These are phyloP conservation scores for Chelon labrosus DNA, from an alignment of 2,797 vertebrate genomes.

Conservation along the genomic window DNA sequence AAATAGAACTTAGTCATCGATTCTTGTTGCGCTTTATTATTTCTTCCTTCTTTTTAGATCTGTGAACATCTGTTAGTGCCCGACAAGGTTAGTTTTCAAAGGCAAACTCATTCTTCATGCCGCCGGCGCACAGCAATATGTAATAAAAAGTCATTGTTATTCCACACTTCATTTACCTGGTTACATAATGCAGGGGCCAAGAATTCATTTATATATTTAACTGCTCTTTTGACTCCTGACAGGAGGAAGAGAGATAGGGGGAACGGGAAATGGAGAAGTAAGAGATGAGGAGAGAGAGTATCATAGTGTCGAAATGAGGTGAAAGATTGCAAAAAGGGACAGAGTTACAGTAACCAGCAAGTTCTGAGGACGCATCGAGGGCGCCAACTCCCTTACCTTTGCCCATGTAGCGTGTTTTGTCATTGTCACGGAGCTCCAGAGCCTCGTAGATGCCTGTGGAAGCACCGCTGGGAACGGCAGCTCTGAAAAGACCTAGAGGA, in stretches of 20 bases:
- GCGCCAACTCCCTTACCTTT: constrained; percentile 86
- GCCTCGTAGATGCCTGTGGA: constrained; percentile 99
- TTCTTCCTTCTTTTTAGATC: constrained; percentile 56
- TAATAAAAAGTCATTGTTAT: constrained; percentile 37
- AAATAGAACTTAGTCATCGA: constrained; percentile 3
- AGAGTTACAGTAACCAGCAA: neutral
- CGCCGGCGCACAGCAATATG: constrained; percentile 52
- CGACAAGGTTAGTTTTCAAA: constrained; percentile 81
- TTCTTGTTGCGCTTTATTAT: constrained; percentile 39
- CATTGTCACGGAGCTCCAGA: constrained; percentile 97
- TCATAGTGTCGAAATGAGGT: constrained; percentile 24
- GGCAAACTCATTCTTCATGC: constrained; percentile 79
- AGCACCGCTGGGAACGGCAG: constrained; percentile 98
- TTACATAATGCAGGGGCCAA: constrained; percentile 97
- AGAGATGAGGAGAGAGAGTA: constrained; percentile 30
- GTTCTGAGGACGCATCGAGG: neutral
- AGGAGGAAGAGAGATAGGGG: constrained; percentile 66
- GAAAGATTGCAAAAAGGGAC: constrained; percentile 8
- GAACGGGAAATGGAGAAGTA: constrained; percentile 40
- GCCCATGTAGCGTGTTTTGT: constrained; percentile 97
- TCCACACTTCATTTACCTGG: constrained; percentile 91
- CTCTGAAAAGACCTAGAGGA: constrained; percentile 94
- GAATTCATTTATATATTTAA: constrained; percentile 99
- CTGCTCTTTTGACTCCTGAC: constrained; percentile 97
- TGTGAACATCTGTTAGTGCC: constrained; percentile 78